Evolutionary conservation across 2,888 invertebrate genomes (phyloP), one percentile per base, ranked within the genome.

Genomic region (Stenchaetothrips biformis): DNA sequence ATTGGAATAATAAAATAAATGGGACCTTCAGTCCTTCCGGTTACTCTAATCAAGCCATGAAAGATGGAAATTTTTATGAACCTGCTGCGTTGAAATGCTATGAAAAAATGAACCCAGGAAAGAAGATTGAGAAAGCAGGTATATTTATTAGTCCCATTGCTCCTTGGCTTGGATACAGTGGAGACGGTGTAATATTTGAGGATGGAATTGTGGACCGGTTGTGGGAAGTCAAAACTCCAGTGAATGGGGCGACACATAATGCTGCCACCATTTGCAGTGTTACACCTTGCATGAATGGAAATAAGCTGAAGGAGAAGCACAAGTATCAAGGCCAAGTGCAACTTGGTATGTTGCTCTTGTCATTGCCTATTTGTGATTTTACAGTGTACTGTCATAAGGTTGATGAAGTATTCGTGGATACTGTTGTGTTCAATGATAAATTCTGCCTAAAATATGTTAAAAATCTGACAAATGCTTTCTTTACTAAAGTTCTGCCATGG

Each of bases 191-290:
- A 21, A 21, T 67, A 4, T 21, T 2, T 67, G 67, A n/a, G 9
- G 21, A 67, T 67, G 67, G 67, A 6, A 6, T 8, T 8, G 7
- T 21, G 2, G 25, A 21, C 0, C 21, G 67, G 0, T 9, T 67
- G n/a, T 67, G n/a, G n/a, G 67, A 67, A 67, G 67, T 67, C 9
- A 67, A 67, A 21, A 21, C 67, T 21, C 67, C 67, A 21, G 67
- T 9, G 7, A 67, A 67, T 21, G 67, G 62, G 13, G 62, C 62
- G 2, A 16, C 16, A n/a, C 62, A 62, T 62, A 21, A 21, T 6
- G 67, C 67, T 8, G 67, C 18, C 7, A 21, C 21, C 3, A 67
- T 67, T 67, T 21, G 67, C 21, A 67, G 9, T 21, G 21, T 21
- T 67, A 21, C 21, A 9, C 25, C 67, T 9, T 67, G 21, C 25